Base-by-base conservation (phyloP, 2,113 vertebrate genomes). In the human (Homo sapiens) region DNA sequence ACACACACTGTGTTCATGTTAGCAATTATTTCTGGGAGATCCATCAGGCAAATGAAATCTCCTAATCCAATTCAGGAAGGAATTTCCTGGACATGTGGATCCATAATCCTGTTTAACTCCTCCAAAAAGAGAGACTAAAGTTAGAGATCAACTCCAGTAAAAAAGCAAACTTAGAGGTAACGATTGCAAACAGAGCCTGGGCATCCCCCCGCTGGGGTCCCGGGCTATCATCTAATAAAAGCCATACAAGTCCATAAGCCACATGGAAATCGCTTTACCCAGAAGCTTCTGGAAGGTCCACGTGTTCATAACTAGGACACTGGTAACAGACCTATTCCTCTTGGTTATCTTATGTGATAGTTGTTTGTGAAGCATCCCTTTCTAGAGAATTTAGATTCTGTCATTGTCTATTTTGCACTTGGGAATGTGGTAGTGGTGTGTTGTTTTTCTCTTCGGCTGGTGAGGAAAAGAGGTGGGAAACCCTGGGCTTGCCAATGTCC, bases 391-490 rank as follows among this genome's bases (percentile, higher is more conserved):
- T 59, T 48, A 48, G 57, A 17, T 55, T 83, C 25, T n/a, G 25
- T 66, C 45, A 6, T 13, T 57, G 38, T 72, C 55, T 40, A 4
- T 85, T 94, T 90, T 73, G 25, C 79, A 11, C 52, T 40, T 78
- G 87, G 50, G 57, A 50, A 61, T 2, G 64, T 75, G 14, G 68
- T 25, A 35, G 30, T 22, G 17, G 35, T 18, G 20, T 61, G 52
- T 3, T 86, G 35, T 84, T 85, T 89, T 90, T 50, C 90, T 48
- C 73, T 90, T 76, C 0, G 6, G 75, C 43, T 30, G 70, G 64
- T 90, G 76, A 95, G 88, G 43, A 81, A 27, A 87, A 76, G 97
- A 94, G 93, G 81, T 78, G 87, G 95, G 96, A 57, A 96, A 23
- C 18, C 45, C 0, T 2, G 1, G 59, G 85, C 86, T 78, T 81